phyloP scores from a whole-genome alignment of 1,140 invertebrate species.

The Drosophila mauritiana region DNA sequence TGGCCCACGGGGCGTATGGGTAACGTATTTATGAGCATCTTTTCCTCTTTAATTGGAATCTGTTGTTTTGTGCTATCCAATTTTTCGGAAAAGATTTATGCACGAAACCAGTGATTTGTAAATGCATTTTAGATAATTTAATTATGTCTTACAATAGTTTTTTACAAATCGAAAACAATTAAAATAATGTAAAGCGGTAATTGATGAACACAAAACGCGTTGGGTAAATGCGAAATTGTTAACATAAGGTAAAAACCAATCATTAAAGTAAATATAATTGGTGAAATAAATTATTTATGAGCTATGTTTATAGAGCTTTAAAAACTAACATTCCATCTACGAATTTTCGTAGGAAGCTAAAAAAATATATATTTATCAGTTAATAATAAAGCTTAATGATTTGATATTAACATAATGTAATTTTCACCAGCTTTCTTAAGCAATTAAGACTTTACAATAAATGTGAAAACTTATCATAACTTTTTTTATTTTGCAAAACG shows the following conservation, averaged over 20 bases:
- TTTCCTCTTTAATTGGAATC: conserved; percentile 42
- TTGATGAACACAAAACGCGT: too few species aligned
- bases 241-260: too few species aligned
- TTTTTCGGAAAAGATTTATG: not conserved
- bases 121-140: too few species aligned
- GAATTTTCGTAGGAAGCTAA: not conserved
- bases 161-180: too few species aligned
- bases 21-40: conserved; percentile 32
- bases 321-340: too few species aligned
- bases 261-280: too few species aligned
- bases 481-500: too few species aligned
- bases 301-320: not conserved
- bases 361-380: not conserved
- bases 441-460: not conserved
- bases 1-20: conserved; percentile 55
- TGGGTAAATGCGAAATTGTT: too few species aligned
- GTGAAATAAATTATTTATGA: too few species aligned
- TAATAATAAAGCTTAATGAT: not conserved
- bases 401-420: not conserved
- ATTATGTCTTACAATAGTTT: too few species aligned
- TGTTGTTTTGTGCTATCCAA: conserved; percentile 6
- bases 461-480: not conserved
- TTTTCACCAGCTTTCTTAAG: not conserved
- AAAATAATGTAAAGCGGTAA: too few species aligned
- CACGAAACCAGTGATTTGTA: too few species aligned